Evolutionary conservation across 2,797 vertebrate species (phyloP).

Genomic region (Sphenopsis melanotis): DNA sequence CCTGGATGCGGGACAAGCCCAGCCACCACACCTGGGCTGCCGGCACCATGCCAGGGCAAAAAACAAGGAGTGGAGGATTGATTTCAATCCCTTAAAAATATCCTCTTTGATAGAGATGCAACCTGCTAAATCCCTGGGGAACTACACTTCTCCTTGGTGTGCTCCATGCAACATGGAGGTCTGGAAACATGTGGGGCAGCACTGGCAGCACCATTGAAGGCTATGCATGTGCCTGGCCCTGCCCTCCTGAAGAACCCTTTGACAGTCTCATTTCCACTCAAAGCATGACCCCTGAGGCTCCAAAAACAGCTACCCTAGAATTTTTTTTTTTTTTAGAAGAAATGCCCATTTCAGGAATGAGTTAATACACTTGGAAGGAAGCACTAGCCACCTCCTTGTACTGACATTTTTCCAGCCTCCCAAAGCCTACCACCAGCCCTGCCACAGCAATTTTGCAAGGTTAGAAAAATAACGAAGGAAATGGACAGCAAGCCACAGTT

Average conservation of each 20-base stretch:
- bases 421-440: neutral
- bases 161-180: fast-evolving
- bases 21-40: neutral
- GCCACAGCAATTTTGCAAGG: neutral
- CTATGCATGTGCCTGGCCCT: neutral
- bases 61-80: neutral
- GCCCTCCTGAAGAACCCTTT: neutral
- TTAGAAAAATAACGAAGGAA: neutral
- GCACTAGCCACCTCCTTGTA: neutral
- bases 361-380: neutral
- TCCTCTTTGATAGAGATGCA: neutral
- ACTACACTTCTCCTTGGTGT: fast-evolving
- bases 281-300: neutral
- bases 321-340: neutral
- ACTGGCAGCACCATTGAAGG: neutral
- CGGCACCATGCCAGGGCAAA: neutral
- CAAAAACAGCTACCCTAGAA: neutral
- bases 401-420: neutral
- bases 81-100: neutral
- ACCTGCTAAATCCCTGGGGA: neutral
- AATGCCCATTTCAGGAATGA: neutral
- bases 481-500: neutral
- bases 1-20: neutral
- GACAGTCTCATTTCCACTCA: neutral
- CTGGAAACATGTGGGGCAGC: fast-evolving